A percentile compares a stretch with the other conserved stretches of the same genome.
Evolutionary conservation across 2,113 vertebrate species (phyloP).

Genomic region (Dermatemys mawii): DNA sequence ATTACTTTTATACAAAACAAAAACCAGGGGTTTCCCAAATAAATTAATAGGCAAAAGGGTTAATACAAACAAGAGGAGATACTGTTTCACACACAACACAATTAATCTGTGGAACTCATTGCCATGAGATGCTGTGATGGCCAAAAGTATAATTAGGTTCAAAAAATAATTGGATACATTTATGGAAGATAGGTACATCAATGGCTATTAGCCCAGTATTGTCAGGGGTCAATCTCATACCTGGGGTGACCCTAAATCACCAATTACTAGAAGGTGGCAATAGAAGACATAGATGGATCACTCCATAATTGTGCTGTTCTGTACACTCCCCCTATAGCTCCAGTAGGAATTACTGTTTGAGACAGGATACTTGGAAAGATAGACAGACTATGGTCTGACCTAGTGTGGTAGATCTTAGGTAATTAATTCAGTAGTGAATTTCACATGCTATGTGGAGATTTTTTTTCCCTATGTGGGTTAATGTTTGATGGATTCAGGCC

Average conservation of each 20-base stretch:
- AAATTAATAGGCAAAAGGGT: neutral
- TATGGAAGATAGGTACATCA: neutral
- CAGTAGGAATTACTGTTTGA: neutral
- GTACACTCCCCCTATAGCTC: neutral
- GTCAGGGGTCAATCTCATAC: neutral
- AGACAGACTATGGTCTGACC: neutral
- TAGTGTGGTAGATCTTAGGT: neutral
- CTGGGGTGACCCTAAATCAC: neutral
- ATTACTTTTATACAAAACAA: neutral
- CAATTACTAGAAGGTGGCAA: neutral
- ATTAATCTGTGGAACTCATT: too few species aligned
- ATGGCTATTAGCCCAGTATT: neutral
- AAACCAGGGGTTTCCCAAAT: neutral
- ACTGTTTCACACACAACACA: too few species aligned
- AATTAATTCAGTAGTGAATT: rapidly evolving
- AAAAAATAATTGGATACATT: neutral
- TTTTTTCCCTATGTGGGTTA: neutral
- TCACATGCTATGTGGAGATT: neutral
- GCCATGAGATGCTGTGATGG: neutral
- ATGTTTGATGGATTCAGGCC: neutral
- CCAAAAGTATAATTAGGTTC: neutral
- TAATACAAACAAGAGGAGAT: too few species aligned
- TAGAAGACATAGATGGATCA: neutral
- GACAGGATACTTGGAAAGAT: neutral
- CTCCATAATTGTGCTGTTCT: neutral